Conservation (phyloP, 2,113 vertebrate species). For the Bujurquina vittata region DNA sequence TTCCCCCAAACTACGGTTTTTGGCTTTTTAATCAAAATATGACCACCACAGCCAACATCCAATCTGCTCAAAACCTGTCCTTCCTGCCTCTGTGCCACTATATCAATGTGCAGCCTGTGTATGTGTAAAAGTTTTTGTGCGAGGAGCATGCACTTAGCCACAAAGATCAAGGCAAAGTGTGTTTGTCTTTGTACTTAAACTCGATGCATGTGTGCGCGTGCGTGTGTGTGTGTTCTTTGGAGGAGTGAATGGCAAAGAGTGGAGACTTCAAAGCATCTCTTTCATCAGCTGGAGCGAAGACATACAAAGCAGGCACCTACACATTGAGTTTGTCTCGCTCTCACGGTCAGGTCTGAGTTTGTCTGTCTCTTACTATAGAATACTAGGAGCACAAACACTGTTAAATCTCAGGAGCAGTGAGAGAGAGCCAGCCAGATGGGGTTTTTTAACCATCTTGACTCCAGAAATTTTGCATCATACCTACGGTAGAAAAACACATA, state of each 20-base stretch:
- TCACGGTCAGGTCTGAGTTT: not conserved
- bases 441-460: not conserved
- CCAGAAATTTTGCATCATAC: slow-evolving; percentile 13
- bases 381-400: not conserved
- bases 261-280: slow-evolving; percentile 68
- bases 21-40: no score
- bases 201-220: slow-evolving; percentile 6
- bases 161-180: slow-evolving; percentile 60
- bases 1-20: not conserved
- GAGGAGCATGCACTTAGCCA: slow-evolving; percentile 6
- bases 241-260: slow-evolving; percentile 49
- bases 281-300: slow-evolving; percentile 55
- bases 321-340: slow-evolving; percentile 20
- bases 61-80: slow-evolving; percentile 1
- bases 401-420: not conserved
- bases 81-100: not conserved
- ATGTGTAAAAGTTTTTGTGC: slow-evolving; percentile 21
- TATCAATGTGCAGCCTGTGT: not conserved
- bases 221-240: slow-evolving; percentile 4
- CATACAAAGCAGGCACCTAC: slow-evolving; percentile 32
- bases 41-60: not conserved
- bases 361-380: not conserved
- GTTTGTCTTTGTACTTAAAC: slow-evolving; percentile 36
- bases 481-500: slow-evolving; percentile 9
- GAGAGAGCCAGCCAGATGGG: not conserved